Evolutionary conservation across 2,888 invertebrate genomes (phyloP).

Genomic region (Chymomyza procnemis): DNA sequence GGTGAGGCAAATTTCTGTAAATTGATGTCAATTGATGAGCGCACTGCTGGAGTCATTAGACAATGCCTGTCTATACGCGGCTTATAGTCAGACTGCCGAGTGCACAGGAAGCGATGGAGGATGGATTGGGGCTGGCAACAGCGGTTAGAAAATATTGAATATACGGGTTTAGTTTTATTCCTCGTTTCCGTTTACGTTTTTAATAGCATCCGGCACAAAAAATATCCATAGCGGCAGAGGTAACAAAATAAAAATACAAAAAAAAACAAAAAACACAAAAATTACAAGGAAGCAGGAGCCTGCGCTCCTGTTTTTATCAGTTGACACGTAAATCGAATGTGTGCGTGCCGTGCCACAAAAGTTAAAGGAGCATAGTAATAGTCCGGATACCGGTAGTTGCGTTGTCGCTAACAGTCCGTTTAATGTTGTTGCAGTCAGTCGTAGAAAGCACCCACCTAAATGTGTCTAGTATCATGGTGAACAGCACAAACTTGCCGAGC

Average conservation of each 20-base stretch:
- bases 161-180: conserved; percentile 31
- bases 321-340: conserved; percentile 45
- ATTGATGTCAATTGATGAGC: conserved; percentile 59
- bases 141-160: not conserved
- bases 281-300: not conserved
- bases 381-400: not conserved
- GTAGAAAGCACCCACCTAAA: conserved; percentile 84
- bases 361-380: not conserved
- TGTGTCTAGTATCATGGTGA: conserved; percentile 97
- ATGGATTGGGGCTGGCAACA: not conserved
- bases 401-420: not conserved
- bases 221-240: conserved; percentile 13
- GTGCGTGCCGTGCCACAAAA: conserved; percentile 16
- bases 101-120: not conserved
- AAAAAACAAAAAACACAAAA: not conserved
- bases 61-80: no score
- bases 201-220: conserved; percentile 27
- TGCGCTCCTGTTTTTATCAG: conserved; percentile 31
- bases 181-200: conserved; percentile 43
- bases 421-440: not conserved
- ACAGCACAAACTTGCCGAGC: conserved; percentile 95
- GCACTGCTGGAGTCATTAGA: not conserved
- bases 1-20: conserved; percentile 67
- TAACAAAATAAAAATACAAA: not conserved
- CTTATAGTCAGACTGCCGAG: conserved; percentile 23